These are phyloP conservation scores for Sminthurides aquaticus DNA, from an alignment of 2,888 invertebrate genomes.

Conservation along the genomic window DNA sequence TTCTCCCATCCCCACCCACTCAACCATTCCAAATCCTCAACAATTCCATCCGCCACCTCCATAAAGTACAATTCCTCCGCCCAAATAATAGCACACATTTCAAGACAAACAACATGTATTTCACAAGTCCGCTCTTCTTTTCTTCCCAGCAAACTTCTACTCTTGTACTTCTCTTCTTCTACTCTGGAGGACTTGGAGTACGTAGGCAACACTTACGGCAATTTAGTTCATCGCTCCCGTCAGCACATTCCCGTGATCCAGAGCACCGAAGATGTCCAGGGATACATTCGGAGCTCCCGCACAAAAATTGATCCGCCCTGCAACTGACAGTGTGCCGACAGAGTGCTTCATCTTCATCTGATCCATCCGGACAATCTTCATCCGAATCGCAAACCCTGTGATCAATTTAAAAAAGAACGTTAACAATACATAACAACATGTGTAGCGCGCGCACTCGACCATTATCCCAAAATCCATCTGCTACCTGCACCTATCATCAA, in stretches of 20 bases:
- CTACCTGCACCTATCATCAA: background rate
- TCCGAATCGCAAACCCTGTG: constrained; percentile 67
- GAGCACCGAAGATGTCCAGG: constrained; percentile 71
- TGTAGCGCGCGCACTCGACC: background rate
- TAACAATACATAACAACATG: background rate
- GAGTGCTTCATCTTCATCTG: constrained; percentile 61
- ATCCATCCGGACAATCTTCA: constrained; percentile 68
- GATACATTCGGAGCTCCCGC: constrained; percentile 68
- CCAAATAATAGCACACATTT: no score
- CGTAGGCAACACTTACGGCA: constrained; percentile 65
- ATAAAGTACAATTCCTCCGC: no score
- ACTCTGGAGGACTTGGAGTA: no score
- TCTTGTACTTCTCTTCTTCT: no score
- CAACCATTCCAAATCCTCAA: no score
- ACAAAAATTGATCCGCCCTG: constrained; percentile 78
- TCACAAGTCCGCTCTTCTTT: no score
- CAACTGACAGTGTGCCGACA: constrained; percentile 66
- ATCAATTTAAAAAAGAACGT: background rate
- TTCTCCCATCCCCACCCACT: no score
- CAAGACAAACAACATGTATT: no score
- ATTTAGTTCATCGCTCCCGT: constrained; percentile 76
- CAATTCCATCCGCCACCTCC: no score
- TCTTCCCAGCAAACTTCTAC: no score
- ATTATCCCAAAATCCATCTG: background rate
- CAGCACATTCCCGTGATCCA: constrained; percentile 70